phyloP scores from a whole-genome alignment of 2,113 vertebrate genomes.

The Motacilla tschutschensis region DNA sequence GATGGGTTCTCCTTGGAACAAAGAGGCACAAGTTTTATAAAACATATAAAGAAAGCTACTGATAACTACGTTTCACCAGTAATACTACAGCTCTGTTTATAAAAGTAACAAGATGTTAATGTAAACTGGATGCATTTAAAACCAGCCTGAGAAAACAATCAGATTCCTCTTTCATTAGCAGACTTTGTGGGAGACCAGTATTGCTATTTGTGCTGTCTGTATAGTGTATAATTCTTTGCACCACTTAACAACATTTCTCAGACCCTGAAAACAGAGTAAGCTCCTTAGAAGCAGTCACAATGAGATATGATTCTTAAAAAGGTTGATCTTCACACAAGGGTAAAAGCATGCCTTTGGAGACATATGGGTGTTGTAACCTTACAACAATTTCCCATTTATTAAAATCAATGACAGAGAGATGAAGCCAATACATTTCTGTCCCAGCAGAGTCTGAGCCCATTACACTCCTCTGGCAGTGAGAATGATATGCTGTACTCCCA shows the following conservation, averaged over 20 bases:
- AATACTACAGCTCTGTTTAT: not conserved
- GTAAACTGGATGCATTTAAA: not conserved
- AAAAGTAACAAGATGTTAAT: not conserved
- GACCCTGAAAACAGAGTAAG: not conserved
- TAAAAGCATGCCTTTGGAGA: rapidly evolving
- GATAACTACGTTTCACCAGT: not conserved
- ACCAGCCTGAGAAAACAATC: not conserved
- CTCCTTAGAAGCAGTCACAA: not conserved
- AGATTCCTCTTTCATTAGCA: not conserved
- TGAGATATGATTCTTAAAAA: not conserved
- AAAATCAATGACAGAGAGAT: not conserved
- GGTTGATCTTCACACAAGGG: not conserved
- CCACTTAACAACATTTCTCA: not conserved
- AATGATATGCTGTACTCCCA: rapidly evolving
- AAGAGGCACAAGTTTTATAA: not conserved
- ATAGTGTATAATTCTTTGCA: not conserved
- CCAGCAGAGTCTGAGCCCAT: not conserved
- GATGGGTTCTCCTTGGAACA: not conserved
- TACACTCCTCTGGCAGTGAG: not conserved
- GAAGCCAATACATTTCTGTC: not conserved
- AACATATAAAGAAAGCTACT: not conserved
- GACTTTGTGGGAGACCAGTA: not conserved
- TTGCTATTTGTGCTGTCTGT: not conserved
- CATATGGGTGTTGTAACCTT: not conserved
- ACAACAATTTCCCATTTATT: not conserved